phyloP scores from a whole-genome alignment of 2,113 vertebrate genomes.

The Bostrychus sinensis region DNA sequence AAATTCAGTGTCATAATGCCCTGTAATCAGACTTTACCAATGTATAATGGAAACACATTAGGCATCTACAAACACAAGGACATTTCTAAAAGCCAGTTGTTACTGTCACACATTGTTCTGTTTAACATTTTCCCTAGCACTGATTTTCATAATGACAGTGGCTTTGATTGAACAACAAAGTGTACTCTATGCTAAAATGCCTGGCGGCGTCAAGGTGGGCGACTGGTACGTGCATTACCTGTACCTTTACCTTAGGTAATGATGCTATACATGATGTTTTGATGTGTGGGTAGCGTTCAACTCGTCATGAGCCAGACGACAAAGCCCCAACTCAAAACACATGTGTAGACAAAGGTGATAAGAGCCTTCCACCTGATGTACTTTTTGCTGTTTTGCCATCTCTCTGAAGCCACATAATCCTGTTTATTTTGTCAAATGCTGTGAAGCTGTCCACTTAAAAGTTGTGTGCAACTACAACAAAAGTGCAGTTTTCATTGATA shows the following conservation, averaged over 20 bases:
- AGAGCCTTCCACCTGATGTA: constrained; percentile 27
- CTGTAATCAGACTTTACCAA: not conserved
- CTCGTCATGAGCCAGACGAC: not conserved
- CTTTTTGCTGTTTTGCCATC: constrained; percentile 49
- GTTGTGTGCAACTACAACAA: constrained; percentile 53
- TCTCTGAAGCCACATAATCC: constrained; percentile 51
- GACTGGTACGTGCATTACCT: not conserved
- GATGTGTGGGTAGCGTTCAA: constrained; percentile 7
- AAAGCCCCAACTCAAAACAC: constrained; percentile 27
- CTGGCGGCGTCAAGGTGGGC: not conserved
- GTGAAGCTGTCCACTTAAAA: constrained; percentile 42
- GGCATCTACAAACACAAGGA: not conserved
- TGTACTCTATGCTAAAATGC: not conserved
- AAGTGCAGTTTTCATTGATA: constrained; percentile 49
- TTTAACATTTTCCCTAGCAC: not conserved
- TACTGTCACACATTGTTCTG: constrained; percentile 6
- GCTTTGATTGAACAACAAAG: not conserved
- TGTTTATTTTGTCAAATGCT: constrained; percentile 49
- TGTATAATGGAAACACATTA: not conserved
- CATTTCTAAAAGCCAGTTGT: not conserved
- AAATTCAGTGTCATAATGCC: too few species aligned
- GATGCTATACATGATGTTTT: not conserved
- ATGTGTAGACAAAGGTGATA: constrained; percentile 1
- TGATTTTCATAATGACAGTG: not conserved
- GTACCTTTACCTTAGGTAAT: not conserved